These are phyloP conservation scores for Macrophya annulata DNA, from an alignment of 2,888 invertebrate species.

Conservation along the genomic window DNA sequence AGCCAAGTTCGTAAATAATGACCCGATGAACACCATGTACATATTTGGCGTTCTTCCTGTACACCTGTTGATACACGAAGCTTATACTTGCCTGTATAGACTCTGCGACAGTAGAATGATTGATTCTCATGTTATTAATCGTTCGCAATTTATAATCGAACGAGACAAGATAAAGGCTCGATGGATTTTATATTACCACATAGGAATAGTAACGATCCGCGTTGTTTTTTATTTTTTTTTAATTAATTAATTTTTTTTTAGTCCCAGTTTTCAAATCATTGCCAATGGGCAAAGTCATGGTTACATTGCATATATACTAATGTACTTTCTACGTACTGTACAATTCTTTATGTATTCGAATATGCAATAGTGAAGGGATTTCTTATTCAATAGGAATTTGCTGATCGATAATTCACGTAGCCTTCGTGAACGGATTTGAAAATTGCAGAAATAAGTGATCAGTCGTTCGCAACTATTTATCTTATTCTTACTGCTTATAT, in stretches of 20 bases:
- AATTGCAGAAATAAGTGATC: background rate
- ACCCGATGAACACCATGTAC: background rate
- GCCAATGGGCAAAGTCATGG: background rate
- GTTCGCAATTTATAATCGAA: background rate
- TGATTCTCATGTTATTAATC: background rate
- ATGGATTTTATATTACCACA: background rate
- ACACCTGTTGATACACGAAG: constrained; percentile 13
- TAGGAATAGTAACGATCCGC: background rate
- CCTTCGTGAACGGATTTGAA: background rate
- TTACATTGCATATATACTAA: background rate
- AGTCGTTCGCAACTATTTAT: constrained; percentile 10
- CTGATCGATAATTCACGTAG: constrained; percentile 5
- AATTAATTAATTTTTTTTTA: background rate
- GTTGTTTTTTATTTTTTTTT: background rate
- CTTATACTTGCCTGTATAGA: background rate
- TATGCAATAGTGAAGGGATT: background rate
- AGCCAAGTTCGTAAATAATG: background rate
- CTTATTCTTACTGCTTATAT: constrained; percentile 7
- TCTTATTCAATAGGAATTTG: background rate
- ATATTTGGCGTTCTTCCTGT: constrained; percentile 33
- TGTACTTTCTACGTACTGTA: background rate
- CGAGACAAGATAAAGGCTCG: background rate
- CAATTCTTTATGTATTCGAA: background rate
- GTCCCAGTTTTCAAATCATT: background rate
- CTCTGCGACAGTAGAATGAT: background rate